Conservation (phyloP, 1,140 invertebrate genomes). For the Nephila pilipes region DNA sequence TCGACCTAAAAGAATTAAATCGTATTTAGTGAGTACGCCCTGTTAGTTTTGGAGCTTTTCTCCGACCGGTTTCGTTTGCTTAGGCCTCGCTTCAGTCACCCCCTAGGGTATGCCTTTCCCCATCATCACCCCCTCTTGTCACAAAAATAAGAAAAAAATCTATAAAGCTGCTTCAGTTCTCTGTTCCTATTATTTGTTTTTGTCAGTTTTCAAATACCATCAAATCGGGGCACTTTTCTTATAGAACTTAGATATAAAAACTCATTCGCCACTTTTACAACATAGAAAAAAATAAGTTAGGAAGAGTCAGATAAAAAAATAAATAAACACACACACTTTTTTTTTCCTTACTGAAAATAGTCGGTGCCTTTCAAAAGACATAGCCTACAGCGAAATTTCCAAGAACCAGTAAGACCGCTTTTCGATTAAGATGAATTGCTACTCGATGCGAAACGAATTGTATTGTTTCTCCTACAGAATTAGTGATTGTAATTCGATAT, state of each 20-base stretch:
- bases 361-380: background rate
- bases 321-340: background rate
- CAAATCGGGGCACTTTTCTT: constrained; percentile 3
- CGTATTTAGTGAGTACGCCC: constrained; percentile 56
- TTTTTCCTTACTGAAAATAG: background rate
- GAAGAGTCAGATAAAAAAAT: background rate
- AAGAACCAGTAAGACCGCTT: constrained; percentile 45
- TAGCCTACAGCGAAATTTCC: background rate
- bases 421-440: constrained; percentile 52
- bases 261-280: background rate
- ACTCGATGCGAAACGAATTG: constrained; percentile 5
- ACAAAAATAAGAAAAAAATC: constrained; percentile 9
- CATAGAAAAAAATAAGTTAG: background rate
- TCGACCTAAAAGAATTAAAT: background rate
- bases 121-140: background rate
- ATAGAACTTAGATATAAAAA: background rate
- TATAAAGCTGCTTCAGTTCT: constrained; percentile 21
- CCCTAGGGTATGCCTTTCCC: constrained; percentile 9
- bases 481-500: constrained; percentile 43
- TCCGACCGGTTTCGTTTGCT: constrained; percentile 71
- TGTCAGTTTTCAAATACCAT: constrained; percentile 35
- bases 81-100: constrained; percentile 36
- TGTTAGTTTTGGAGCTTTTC: constrained; percentile 68
- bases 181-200: constrained; percentile 57
- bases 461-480: background rate